Base-by-base conservation (phyloP, 1,140 invertebrate species). In the Wasmannia auropunctata region DNA sequence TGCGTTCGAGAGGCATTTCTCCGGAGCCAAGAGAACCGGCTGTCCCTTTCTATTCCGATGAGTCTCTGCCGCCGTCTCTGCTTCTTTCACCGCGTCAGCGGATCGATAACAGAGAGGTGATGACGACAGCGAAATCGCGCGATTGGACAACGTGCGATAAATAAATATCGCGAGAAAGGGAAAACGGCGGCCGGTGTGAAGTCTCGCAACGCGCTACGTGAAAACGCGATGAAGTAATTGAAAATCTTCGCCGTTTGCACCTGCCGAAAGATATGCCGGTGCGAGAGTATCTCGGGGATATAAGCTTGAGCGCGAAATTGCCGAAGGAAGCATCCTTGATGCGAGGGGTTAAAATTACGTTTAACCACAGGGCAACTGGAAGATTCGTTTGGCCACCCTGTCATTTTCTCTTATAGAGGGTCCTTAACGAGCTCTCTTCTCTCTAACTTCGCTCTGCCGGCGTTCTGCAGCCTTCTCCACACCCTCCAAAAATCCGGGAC, bases 341-440 rank as follows among this genome's bases (percentile, higher is more conserved):
- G 86, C 65, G 74, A 65, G 77, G 67, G 86, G 88, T 79, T 88
- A 67, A 90, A 90, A 91, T 90, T 90, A 91, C 84, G 86, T 79
- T 87, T 86, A 89, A 92, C 88, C 86, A 87, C 22, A 75, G 87
- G 49, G 67, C 70, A 60, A 76, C 67, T 69, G 77, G n/a, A 25
- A 91, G 88, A 91, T 92, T 92, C 92, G 91, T 92, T 91, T 91
- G 87, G 87, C 77, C 72, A 87, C 51, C 87, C 85, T 77, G 88
- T 91, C 89, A 92, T 92, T 92, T 91, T 67, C 89, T 86, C 86
- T 43, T 16, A 5, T 85, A 92, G 90, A 92, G 89, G 72, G 86
- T 87, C 76, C 89, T 92, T 91, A 91, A 92, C 92, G 90, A 92
- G 88, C 67, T 72, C 83, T 74, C 54, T 46, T 46, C 79, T 83